Base-by-base conservation (phyloP, 2,797 vertebrate genomes). In the Semaprochilodus insignis region DNA sequence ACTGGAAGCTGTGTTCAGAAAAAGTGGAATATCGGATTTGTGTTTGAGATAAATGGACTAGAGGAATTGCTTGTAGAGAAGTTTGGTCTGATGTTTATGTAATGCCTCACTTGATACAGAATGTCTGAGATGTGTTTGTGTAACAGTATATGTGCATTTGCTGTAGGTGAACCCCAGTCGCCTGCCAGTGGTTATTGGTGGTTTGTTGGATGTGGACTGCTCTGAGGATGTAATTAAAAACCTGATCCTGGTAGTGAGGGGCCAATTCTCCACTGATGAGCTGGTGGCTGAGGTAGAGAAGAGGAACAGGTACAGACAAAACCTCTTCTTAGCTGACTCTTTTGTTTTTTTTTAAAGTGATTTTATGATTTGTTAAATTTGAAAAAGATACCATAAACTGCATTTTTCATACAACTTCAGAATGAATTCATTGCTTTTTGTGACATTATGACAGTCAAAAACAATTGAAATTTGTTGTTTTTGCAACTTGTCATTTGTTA, bases 181-280 rank as follows among this genome's bases (percentile, higher is more conserved):
- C 85, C 94, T 99, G 86, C 98, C 98, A 6, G 98, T 99, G 74
- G 98, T 99, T 74, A 95, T 99, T 59, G 98, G 98, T 54, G 98
- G 98, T 72, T 93, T 99, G 71, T 93, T 99, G 73, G 98, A 99
- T 74, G 98, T 99, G 89, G 98, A 99, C 92, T 99, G 98, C 91
- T 97, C 98, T 23, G 98, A 99, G 93, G 98, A 99, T 13, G 98
- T 99, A 81, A 99, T 99, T 85, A 99, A 99, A 91, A 99, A 95
- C 85, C 95, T 99, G 87, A 99, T 99, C 90, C 93, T 99, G 88
- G 98, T 99, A 51, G 98, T 99, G 85, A 95, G 97, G 89, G 98
- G 98, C 54, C 97, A 99, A 88, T 99, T 99, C 90, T 99, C 97
- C 0, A 99, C 98, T 25, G 98, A 99, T 90, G 97, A 99, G 66